Conservation (phyloP, 2,888 invertebrate genomes). For the Agelastica alni region DNA sequence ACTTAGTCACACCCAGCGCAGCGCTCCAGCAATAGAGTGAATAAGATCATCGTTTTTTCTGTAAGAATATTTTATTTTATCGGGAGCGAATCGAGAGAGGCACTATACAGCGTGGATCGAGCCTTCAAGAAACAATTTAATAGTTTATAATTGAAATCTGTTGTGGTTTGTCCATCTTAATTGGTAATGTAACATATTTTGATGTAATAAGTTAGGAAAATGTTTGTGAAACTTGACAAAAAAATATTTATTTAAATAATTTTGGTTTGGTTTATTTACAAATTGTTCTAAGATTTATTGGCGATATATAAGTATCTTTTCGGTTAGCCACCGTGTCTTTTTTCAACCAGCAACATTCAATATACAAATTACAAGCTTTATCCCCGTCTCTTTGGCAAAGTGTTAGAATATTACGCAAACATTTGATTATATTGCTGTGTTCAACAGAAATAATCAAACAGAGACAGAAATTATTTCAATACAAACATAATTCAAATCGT, state of each 20-base stretch:
- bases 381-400: constrained; percentile 37
- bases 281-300: constrained; percentile 45
- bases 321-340: constrained; percentile 26
- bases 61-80: too few relatives aligned
- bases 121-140: too few relatives aligned
- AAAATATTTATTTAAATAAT: constrained; percentile 41
- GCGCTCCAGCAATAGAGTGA: too few relatives aligned
- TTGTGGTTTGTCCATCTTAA: too few relatives aligned
- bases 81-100: too few relatives aligned
- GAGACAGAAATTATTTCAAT: constrained; percentile 21
- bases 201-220: constrained; percentile 6
- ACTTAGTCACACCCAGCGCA: too few relatives aligned
- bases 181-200: too few relatives aligned
- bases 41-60: too few relatives aligned
- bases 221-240: constrained; percentile 32
- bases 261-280: constrained; percentile 44
- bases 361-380: constrained; percentile 16
- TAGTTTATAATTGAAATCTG: too few relatives aligned
- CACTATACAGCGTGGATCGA: too few relatives aligned
- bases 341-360: constrained; percentile 19
- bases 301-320: constrained; percentile 28
- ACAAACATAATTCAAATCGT: too few relatives aligned
- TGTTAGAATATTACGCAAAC: constrained; percentile 37
- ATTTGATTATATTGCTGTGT: constrained; percentile 37
- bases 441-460: constrained; percentile 22